Evolutionary conservation across 2,888 invertebrate species (phyloP), one percentile per base, ranked within the genome.

Genomic region (Aphidius colemani): DNA sequence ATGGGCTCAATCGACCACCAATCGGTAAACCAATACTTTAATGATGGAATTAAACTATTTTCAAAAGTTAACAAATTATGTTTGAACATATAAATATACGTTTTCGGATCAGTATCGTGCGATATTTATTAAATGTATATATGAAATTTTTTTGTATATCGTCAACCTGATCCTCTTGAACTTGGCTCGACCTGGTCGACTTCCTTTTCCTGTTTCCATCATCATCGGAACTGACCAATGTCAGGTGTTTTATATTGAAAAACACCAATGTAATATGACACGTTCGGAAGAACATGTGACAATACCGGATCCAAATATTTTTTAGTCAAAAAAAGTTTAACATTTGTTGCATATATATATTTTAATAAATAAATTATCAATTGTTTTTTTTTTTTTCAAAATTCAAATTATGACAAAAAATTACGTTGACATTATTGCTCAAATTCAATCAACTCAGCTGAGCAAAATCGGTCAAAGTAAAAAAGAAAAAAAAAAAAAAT

Each of bases 181-280:
- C 68, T 30, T 68, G 62, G 70, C 64, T 68, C 70, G 71, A 69
- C 75, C 77, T 74, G 76, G 74, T 76, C 67, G 75, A 80, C 81
- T 80, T 81, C 80, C 81, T 79, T 76, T 80, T 81, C 81, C 81
- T 79, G 80, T 70, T 73, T 73, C 71, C 57, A 48, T 46, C 39
- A 51, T 41, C 44, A 61, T 78, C 78, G 78, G 80, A 77, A 78
- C 79, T 78, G 74, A 43, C 72, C 55, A 66, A 74, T 76, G 79
- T 79, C 81, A 78, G 77, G 79, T 79, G 70, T 50, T 40, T 45
- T 44, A 41, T 18, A n/a, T 7, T 60, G 46, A 57, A 45, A 45
- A 18, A 30, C 30, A 10, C 18, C n/a, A 18, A 7, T 7, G 46
- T 39, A 53, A 53, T 10, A 53, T 30, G 48, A 48, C 10, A 53